Conservation (phyloP, 64 coral and sea anemone genomes). For the Pachyseris speciosa region DNA sequence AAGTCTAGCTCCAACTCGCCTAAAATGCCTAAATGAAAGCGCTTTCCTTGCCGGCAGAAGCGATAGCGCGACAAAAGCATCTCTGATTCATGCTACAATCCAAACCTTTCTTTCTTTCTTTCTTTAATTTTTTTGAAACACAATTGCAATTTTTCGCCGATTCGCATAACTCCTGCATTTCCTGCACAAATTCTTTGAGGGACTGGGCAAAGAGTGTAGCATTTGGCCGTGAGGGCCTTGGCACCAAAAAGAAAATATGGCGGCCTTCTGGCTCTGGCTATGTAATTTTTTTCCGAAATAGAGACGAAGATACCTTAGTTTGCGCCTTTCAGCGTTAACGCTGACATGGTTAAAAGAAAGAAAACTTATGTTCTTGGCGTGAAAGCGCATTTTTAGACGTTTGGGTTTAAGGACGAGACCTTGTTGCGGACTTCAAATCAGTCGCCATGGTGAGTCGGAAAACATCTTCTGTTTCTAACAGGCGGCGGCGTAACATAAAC, state of each 20-base stretch:
- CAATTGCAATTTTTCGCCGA: no score
- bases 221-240: not conserved
- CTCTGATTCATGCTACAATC: no score
- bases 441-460: conserved; percentile 40
- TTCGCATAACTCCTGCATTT: no score
- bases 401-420: not conserved
- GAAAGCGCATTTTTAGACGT: not conserved
- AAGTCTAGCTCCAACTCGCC: no score
- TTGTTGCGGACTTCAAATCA: not conserved
- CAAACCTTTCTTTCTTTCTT: no score
- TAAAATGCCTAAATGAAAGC: no score
- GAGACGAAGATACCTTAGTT: not conserved
- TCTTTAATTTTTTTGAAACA: no score
- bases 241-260: not conserved
- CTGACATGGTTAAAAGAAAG: not conserved
- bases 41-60: no score
- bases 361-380: not conserved
- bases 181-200: not conserved
- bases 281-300: not conserved
- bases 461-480: not conserved
- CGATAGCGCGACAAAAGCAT: no score
- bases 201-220: not conserved
- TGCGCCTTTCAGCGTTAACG: not conserved
- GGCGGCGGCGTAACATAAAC: not conserved
- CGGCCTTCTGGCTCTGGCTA: not conserved